Percentiles rank a stretch among this genome's conserved stretches.
Evolutionary conservation across 1,140 invertebrate genomes (phyloP).

Genomic region (Alviniconcha marisindica): DNA sequence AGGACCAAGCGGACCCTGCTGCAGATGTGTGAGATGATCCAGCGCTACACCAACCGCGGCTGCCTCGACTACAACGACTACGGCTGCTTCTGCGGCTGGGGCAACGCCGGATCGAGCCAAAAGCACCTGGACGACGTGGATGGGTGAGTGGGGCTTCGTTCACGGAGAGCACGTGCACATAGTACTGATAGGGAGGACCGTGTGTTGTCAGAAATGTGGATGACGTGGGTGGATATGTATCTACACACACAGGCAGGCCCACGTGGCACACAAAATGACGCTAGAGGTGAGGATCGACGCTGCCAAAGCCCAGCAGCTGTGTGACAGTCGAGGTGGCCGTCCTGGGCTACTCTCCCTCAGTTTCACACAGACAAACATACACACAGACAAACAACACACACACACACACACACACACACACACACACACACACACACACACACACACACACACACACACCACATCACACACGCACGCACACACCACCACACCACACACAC

Average conservation of each 20-base stretch:
- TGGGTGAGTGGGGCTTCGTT: no score
- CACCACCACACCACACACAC: neutral
- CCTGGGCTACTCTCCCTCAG: neutral
- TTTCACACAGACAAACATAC: neutral
- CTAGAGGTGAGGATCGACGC: no score
- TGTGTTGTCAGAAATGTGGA: no score
- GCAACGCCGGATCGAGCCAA: conserved; percentile 41
- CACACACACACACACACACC: neutral
- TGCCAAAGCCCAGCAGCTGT: no score
- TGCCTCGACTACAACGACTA: conserved; percentile 61
- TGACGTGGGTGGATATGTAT: no score
- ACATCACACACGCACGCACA: conserved; percentile 1
- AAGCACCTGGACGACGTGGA: conserved; percentile 55
- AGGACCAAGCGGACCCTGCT: conserved; percentile 50
- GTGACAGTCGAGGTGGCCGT: no score
- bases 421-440: no score
- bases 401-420: neutral
- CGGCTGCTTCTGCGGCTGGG: conserved; percentile 65
- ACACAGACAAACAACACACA: neutral
- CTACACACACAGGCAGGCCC: no score
- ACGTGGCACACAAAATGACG: no score
- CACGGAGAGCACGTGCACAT: no score
- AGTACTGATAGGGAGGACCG: no score
- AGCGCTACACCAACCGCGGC: conserved; percentile 49
- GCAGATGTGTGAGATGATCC: conserved; percentile 58